Conservation (phyloP, 2,113 vertebrate species). For the Propithecus coquereli region DNA sequence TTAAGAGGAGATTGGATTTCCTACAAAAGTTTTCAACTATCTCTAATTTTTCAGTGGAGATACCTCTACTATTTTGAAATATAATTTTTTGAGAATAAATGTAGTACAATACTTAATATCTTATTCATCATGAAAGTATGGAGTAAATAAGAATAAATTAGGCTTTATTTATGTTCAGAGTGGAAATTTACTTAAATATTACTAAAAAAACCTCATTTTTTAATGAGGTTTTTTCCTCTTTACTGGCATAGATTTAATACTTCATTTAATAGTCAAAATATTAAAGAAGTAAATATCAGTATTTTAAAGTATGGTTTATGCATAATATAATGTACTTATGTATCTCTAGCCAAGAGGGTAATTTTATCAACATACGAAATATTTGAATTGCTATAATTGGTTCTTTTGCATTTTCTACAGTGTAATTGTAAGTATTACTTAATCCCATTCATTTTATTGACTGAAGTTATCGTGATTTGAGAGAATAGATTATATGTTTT, state of each 20-base stretch:
- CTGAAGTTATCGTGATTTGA: slow-evolving; percentile 5
- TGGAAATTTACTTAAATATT: slow-evolving; percentile 32
- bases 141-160: background rate
- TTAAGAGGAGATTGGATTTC: background rate
- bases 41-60: background rate
- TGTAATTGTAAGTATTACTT: slow-evolving; percentile 47
- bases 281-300: background rate
- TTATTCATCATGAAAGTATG: background rate
- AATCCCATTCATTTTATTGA: slow-evolving; percentile 29
- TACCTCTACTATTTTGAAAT: background rate
- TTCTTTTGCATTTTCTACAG: slow-evolving; percentile 42
- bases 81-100: background rate
- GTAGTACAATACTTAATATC: background rate
- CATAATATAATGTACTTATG: background rate
- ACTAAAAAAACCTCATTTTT: background rate
- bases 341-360: slow-evolving; percentile 13
- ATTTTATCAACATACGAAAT: slow-evolving; percentile 44
- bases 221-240: background rate
- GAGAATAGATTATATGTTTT: background rate
- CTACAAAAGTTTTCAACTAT: background rate
- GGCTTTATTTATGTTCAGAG: background rate
- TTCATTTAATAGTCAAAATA: slow-evolving; percentile 30
- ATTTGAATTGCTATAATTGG: background rate
- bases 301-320: slow-evolving; percentile 21
- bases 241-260: background rate